Conservation (phyloP, 2,113 vertebrate genomes). For the Lepus americanus region DNA sequence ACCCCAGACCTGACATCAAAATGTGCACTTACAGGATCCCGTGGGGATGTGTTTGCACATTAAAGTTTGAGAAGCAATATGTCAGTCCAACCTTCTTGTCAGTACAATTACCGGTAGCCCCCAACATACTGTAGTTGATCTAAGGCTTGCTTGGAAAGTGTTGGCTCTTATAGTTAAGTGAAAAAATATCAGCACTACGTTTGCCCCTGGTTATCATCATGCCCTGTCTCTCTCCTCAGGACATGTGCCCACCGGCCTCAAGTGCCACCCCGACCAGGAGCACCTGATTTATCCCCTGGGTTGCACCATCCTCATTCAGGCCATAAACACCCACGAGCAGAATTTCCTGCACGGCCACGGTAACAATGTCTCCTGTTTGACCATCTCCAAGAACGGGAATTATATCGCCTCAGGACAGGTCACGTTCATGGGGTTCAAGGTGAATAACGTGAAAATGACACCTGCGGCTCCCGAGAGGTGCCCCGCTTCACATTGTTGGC, state of each 20-base stretch:
- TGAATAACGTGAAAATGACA: slow-evolving; percentile 66
- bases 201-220: neutral
- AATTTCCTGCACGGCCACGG: slow-evolving; percentile 93
- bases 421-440: slow-evolving; percentile 94
- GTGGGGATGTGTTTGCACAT: neutral
- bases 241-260: slow-evolving; percentile 90
- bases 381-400: slow-evolving; percentile 89
- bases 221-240: slow-evolving; percentile 85
- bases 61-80: neutral
- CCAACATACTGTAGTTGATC: neutral
- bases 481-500: neutral
- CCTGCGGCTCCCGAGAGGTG: neutral
- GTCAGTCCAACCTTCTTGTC: neutral
- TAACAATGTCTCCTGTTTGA: slow-evolving; percentile 92
- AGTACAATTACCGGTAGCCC: neutral
- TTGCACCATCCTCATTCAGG: slow-evolving; percentile 91
- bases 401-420: slow-evolving; percentile 95
- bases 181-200: neutral
- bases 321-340: slow-evolving; percentile 89
- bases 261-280: slow-evolving; percentile 91
- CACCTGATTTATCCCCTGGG: slow-evolving; percentile 94
- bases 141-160: neutral
- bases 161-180: neutral
- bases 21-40: neutral
- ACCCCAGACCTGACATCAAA: slow-evolving; percentile 8